Percentiles rank a stretch among this genome's conserved stretches.
These are phyloP conservation scores for Tetragonula clypearis DNA, from an alignment of 1,140 invertebrate species.

Conservation along the genomic window DNA sequence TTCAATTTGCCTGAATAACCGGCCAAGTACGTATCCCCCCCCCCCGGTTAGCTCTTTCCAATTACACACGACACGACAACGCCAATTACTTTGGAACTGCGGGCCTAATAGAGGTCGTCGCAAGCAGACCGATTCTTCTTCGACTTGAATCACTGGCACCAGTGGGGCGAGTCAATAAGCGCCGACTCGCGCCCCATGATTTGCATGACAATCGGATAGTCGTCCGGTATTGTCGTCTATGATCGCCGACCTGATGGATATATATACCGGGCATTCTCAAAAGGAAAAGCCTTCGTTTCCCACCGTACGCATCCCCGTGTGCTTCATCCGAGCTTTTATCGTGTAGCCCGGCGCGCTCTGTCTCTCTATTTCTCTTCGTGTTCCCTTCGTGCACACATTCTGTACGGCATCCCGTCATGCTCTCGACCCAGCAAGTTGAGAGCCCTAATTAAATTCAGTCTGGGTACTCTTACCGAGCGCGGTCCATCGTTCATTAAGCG, in stretches of 20 bases:
- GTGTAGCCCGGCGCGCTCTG: conserved; percentile 47
- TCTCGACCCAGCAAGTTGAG: conserved; percentile 73
- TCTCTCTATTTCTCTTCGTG: conserved; percentile 60
- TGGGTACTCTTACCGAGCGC: conserved; percentile 77
- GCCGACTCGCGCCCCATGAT: conserved; percentile 69
- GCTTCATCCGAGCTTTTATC: conserved; percentile 74
- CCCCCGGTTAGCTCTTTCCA: conserved; percentile 26
- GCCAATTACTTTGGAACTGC: conserved; percentile 32
- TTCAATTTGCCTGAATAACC: conserved; percentile 51
- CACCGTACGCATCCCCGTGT: conserved; percentile 55
- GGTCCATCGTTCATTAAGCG: conserved; percentile 77
- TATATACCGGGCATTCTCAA: conserved; percentile 71
- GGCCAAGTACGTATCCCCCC: background rate
- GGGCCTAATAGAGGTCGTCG: background rate
- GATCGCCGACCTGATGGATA: conserved; percentile 65
- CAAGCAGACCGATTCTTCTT: conserved; percentile 1
- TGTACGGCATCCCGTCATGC: conserved; percentile 63
- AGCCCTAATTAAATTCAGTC: conserved; percentile 81
- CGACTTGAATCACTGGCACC: conserved; percentile 10
- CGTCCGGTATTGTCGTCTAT: conserved; percentile 63
- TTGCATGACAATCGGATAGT: conserved; percentile 77
- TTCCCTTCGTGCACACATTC: conserved; percentile 53
- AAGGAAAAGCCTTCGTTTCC: conserved; percentile 68
- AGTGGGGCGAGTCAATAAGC: conserved; percentile 74
- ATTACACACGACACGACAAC: conserved; percentile 43